Conservation (phyloP, 2,797 vertebrate genomes). For the Malacoraja senta region DNA sequence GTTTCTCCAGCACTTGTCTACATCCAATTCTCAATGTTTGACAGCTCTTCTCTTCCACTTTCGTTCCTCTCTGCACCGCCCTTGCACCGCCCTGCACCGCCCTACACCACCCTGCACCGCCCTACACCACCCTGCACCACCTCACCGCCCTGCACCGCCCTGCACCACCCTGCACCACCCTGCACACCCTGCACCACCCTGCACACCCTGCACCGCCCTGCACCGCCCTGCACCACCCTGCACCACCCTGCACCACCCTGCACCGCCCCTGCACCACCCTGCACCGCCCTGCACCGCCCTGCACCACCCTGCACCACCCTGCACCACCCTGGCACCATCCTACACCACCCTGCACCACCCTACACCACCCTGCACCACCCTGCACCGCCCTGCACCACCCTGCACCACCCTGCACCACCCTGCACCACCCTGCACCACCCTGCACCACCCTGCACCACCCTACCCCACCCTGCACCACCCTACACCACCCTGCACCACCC, state of each 20-base stretch:
- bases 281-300: background rate
- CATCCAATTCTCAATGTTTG: too few species aligned
- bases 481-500: background rate
- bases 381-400: background rate
- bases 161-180: background rate
- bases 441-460: background rate
- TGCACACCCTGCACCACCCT: background rate
- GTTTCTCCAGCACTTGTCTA: too few species aligned
- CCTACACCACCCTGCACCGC: too few species aligned
- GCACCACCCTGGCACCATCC: background rate
- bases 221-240: too few species aligned
- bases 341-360: background rate
- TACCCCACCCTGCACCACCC: too few species aligned
- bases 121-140: background rate
- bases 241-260: background rate
- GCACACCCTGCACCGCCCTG: background rate
- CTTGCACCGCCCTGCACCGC: too few species aligned
- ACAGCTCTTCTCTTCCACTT: too few species aligned
- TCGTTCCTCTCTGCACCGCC: background rate
- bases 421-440: background rate
- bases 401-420: background rate
- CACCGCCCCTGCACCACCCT: background rate
- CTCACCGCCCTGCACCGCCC: background rate
- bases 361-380: background rate
- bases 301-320: background rate